These are phyloP conservation scores for Epistrophella euchroma DNA, from an alignment of 2,888 invertebrate genomes.

Conservation along the genomic window DNA sequence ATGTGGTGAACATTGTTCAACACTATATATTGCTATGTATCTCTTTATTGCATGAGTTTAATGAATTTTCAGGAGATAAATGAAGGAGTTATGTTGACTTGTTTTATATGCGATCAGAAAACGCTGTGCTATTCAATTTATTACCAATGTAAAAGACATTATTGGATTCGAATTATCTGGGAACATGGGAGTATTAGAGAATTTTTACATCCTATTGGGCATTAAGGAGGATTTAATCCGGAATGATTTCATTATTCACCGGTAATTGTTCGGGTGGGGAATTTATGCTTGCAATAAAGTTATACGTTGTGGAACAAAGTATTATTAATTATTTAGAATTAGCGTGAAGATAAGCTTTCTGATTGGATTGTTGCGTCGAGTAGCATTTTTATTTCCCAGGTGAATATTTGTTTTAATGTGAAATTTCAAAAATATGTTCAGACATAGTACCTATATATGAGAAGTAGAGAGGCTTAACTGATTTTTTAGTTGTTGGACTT, in stretches of 20 bases:
- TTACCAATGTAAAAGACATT: constrained; percentile 16
- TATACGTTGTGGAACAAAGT: background rate
- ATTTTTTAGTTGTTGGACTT: no score
- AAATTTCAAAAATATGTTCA: no score
- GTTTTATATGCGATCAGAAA: constrained; percentile 33
- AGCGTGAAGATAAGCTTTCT: background rate
- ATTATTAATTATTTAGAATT: background rate
- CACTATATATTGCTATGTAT: background rate
- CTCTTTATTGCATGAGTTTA: constrained; percentile 1
- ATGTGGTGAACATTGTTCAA: background rate
- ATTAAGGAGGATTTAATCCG: constrained; percentile 4
- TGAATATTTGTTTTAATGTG: no score
- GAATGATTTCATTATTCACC: constrained; percentile 24
- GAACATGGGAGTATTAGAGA: background rate
- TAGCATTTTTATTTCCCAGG: no score
- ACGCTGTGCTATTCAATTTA: constrained; percentile 42
- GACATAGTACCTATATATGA: no score
- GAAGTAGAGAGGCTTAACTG: no score
- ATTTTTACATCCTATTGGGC: constrained; percentile 8
- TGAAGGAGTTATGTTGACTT: constrained; percentile 39
- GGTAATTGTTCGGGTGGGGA: constrained; percentile 10
- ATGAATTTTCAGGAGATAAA: constrained; percentile 52
- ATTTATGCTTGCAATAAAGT: background rate
- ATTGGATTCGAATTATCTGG: background rate
- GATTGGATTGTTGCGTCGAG: background rate